Evolutionary conservation across 1,140 invertebrate species (phyloP).

Genomic region (Megalopta genalis): DNA sequence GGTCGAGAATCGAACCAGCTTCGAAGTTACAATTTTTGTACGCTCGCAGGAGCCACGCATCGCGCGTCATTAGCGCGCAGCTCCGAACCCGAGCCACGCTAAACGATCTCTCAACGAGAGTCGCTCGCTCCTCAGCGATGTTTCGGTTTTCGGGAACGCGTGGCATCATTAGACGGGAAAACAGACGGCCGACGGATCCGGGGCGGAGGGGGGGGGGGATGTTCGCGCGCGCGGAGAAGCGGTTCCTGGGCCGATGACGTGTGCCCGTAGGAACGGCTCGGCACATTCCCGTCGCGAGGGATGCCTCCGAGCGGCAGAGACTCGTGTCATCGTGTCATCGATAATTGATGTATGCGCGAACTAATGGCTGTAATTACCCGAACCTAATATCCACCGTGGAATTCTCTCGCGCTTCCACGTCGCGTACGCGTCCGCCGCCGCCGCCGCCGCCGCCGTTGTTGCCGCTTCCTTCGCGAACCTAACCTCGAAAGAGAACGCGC

Average conservation of each 20-base stretch:
- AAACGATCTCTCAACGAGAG: too few relatives aligned
- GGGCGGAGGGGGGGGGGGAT: too few relatives aligned
- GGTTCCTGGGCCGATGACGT: conserved; percentile 33
- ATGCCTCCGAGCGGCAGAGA: conserved; percentile 64
- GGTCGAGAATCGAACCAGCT: too few relatives aligned
- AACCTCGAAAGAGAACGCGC: too few relatives aligned
- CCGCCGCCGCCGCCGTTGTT: too few relatives aligned
- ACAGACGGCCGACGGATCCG: conserved; percentile 23
- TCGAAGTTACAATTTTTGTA: too few relatives aligned
- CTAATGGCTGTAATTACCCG: conserved; percentile 76
- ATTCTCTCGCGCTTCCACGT: conserved; percentile 60
- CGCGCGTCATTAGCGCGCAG: too few relatives aligned
- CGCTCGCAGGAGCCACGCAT: too few relatives aligned
- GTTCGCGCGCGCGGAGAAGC: conserved; percentile 31
- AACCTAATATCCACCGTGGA: conserved; percentile 71
- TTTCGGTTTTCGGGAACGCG: background rate
- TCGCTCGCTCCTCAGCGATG: too few relatives aligned
- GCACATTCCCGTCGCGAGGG: conserved; percentile 57
- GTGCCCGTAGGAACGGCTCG: conserved; percentile 3
- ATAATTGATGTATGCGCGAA: conserved; percentile 78
- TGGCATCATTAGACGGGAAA: conserved; percentile 24
- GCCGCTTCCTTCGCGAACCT: too few relatives aligned
- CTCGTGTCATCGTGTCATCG: conserved; percentile 73
- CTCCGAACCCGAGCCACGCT: too few relatives aligned
- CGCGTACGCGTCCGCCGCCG: conserved; percentile 23